A percentile compares a stretch with the other conserved stretches of the same genome.
phyloP scores from a whole-genome alignment of 2,113 vertebrate species.

The Peromyscus maniculatus region DNA sequence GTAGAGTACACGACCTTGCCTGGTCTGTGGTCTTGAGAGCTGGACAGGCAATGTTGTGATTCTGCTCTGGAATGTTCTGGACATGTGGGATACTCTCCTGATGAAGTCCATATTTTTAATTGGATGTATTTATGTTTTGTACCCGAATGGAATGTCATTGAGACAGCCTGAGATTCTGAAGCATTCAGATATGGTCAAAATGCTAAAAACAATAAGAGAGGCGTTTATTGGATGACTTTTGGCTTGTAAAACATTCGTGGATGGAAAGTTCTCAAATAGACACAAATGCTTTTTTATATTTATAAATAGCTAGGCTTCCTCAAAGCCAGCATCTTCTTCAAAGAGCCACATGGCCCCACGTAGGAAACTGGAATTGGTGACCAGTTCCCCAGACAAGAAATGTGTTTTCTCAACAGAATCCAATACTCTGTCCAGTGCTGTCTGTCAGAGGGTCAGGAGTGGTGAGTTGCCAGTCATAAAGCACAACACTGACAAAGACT shows the following conservation, averaged over 20 bases:
- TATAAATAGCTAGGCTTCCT: not conserved
- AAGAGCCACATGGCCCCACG: not conserved
- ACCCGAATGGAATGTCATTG: conserved; percentile 1
- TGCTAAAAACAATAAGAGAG: not conserved
- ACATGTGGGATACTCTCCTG: not conserved
- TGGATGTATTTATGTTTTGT: conserved; percentile 35
- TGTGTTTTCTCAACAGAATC: not conserved
- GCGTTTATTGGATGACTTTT: not conserved
- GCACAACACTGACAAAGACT: not conserved
- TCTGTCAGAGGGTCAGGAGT: rapidly evolving
- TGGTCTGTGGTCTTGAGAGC: not conserved
- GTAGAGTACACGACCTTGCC: rapidly evolving
- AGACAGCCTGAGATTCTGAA: conserved; percentile 1
- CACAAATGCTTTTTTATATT: not conserved
- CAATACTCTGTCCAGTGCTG: too few species aligned
- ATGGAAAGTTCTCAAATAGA: not conserved
- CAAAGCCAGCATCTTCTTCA: not conserved
- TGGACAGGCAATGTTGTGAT: rapidly evolving
- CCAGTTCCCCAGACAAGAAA: not conserved
- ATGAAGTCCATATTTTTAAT: conserved; percentile 38
- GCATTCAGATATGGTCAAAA: conserved; percentile 34
- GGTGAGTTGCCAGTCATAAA: not conserved
- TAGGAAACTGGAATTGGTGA: too few species aligned
- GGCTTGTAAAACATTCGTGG: not conserved
- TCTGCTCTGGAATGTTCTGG: not conserved